Conservation (phyloP, 2,888 invertebrate genomes). For the Brenthis daphne region DNA sequence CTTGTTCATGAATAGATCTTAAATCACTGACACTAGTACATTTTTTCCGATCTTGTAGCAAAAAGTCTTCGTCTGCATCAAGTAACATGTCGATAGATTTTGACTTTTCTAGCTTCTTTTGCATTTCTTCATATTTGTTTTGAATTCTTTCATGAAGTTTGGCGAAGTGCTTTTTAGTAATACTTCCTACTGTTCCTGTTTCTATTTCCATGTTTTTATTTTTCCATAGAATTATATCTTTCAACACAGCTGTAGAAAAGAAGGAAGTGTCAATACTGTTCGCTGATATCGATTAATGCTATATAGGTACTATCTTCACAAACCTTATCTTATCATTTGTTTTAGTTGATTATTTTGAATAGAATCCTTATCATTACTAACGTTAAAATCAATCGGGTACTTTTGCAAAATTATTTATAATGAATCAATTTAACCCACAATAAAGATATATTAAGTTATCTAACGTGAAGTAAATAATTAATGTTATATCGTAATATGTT, state of each 20-base stretch:
- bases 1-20: conserved; percentile 44
- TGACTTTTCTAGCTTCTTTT: conserved; percentile 66
- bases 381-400: conserved; percentile 6
- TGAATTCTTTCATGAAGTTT: conserved; percentile 66
- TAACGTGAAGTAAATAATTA: neutral
- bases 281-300: conserved; percentile 39
- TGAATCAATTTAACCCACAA: neutral
- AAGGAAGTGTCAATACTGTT: conserved; percentile 34
- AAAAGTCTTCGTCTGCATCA: conserved; percentile 52
- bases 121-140: conserved; percentile 69
- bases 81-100: conserved; percentile 64
- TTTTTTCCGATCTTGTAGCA: conserved; percentile 47
- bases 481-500: neutral
- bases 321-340: conserved; percentile 55
- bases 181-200: conserved; percentile 40
- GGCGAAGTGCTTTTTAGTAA: conserved; percentile 57
- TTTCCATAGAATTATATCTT: conserved; percentile 27
- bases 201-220: conserved; percentile 50
- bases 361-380: conserved; percentile 47
- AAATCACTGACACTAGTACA: conserved; percentile 50
- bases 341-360: conserved; percentile 63
- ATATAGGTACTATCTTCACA: conserved; percentile 34
- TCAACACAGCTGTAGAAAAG: conserved; percentile 30
- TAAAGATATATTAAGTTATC: neutral
- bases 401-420: conserved; percentile 11